phyloP scores from a whole-genome alignment of 2,888 invertebrate genomes.

The Gandaritis pyraliata region DNA sequence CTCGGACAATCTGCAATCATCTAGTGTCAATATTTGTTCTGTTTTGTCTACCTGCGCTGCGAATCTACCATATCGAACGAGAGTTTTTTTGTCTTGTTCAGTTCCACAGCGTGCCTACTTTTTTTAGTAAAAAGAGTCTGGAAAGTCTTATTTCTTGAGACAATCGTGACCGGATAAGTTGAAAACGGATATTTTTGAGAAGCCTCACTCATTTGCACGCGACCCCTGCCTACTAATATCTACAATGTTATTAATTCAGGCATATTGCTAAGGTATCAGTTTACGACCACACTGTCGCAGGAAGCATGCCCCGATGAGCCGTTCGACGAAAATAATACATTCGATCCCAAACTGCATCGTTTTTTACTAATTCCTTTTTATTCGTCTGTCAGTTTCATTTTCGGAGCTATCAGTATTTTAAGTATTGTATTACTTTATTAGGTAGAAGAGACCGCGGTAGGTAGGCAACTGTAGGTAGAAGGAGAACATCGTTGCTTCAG shows the following conservation, averaged over 20 bases:
- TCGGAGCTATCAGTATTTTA: slow-evolving; percentile 36
- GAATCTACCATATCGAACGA: slow-evolving; percentile 59
- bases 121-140: background rate
- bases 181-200: slow-evolving; percentile 78
- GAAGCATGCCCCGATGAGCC: slow-evolving; percentile 79
- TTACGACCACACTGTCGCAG: slow-evolving; percentile 83
- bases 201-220: slow-evolving; percentile 82
- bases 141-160: slow-evolving; percentile 26
- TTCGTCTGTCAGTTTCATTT: slow-evolving; percentile 62
- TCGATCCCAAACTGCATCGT: slow-evolving; percentile 63
- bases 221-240: slow-evolving; percentile 75
- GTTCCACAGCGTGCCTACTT: background rate
- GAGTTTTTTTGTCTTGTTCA: slow-evolving; percentile 26
- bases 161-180: slow-evolving; percentile 30
- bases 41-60: slow-evolving; percentile 70
- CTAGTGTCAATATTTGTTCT: slow-evolving; percentile 81
- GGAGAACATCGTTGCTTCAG: too few relatives aligned
- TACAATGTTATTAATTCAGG: slow-evolving; percentile 82
- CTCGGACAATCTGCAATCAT: slow-evolving; percentile 76
- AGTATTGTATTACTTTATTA: slow-evolving; percentile 51
- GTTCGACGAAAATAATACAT: slow-evolving; percentile 77
- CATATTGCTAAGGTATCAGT: slow-evolving; percentile 79
- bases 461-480: too few relatives aligned
- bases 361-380: slow-evolving; percentile 67
- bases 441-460: too few relatives aligned